Conservation (phyloP, 37 sponge, comb jelly and placozoan species). For the Petrosia ficiformis region DNA sequence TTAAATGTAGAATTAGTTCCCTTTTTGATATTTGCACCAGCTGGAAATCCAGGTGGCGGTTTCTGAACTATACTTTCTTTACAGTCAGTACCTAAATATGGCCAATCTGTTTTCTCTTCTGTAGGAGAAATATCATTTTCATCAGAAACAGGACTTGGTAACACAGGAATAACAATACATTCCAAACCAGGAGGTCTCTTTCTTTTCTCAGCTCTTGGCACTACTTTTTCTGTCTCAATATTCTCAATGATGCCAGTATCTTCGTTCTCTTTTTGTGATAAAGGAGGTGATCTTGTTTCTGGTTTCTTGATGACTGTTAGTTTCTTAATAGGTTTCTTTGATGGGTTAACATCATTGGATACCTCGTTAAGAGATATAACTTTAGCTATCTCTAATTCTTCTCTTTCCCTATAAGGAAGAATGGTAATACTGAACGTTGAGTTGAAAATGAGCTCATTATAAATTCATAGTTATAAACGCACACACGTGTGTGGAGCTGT, state of each 20-base stretch:
- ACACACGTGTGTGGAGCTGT: too few species aligned
- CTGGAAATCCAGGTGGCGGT: background rate
- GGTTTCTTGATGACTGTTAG: too few species aligned
- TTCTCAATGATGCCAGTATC: background rate
- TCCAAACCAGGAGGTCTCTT: conserved; percentile 3
- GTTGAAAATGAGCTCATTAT: too few species aligned
- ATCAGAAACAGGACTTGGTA: background rate
- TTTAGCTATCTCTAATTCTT: background rate
- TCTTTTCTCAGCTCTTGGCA: too few species aligned
- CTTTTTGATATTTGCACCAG: too few species aligned
- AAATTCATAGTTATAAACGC: too few species aligned
- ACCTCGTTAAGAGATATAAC: conserved; percentile 1
- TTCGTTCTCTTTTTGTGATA: background rate
- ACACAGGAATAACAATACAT: background rate
- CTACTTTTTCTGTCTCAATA: background rate
- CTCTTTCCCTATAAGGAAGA: background rate
- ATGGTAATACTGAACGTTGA: background rate
- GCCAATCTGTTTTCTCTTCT: too few species aligned
- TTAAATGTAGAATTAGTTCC: background rate
- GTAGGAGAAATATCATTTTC: background rate
- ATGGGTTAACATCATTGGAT: background rate
- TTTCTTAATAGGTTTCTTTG: too few species aligned
- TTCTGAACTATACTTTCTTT: background rate
- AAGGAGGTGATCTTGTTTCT: too few species aligned
- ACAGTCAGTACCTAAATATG: too few species aligned